A percentile compares a stretch with the other conserved stretches of the same genome.
Evolutionary conservation across 2,113 vertebrate genomes (phyloP).

Genomic region (Tichodroma muraria): DNA sequence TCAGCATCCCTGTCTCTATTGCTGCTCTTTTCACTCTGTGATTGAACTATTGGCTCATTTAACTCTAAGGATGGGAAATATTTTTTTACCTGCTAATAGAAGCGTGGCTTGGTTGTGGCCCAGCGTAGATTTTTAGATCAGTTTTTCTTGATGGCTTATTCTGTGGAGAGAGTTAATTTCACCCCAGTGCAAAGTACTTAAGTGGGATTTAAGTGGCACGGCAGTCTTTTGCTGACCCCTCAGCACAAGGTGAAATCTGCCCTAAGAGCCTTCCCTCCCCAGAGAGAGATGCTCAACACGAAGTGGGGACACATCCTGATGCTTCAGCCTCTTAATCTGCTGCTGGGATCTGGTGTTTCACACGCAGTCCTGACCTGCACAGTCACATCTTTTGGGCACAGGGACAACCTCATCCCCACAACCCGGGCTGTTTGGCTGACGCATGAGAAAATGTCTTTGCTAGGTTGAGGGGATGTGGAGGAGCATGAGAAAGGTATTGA

Average conservation of each 20-base stretch:
- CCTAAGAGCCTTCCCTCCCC: slow-evolving; percentile 1
- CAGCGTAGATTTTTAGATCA: slow-evolving; percentile 5
- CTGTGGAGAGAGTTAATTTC: slow-evolving; percentile 40
- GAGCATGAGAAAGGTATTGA: neutral
- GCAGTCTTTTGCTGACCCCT: neutral
- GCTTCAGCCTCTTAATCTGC: neutral
- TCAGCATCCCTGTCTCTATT: slow-evolving; percentile 28
- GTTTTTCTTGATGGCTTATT: slow-evolving; percentile 41
- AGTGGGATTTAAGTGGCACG: neutral
- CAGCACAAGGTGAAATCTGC: neutral
- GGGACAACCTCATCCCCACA: rapidly evolving
- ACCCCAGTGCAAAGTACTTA: slow-evolving; percentile 3
- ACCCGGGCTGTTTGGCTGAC: rapidly evolving
- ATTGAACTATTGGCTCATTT: slow-evolving; percentile 61
- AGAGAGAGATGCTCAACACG: neutral
- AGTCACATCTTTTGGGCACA: neutral
- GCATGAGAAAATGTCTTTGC: neutral
- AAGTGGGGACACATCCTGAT: neutral
- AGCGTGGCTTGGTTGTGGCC: neutral
- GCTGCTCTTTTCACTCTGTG: neutral
- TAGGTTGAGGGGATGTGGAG: neutral
- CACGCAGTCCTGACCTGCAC: neutral
- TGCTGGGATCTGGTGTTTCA: neutral
- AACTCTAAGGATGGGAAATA: slow-evolving; percentile 57
- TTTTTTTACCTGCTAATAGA: slow-evolving; percentile 61